Evolutionary conservation across 2,888 invertebrate genomes (phyloP).

Genomic region (Brenthis ino): DNA sequence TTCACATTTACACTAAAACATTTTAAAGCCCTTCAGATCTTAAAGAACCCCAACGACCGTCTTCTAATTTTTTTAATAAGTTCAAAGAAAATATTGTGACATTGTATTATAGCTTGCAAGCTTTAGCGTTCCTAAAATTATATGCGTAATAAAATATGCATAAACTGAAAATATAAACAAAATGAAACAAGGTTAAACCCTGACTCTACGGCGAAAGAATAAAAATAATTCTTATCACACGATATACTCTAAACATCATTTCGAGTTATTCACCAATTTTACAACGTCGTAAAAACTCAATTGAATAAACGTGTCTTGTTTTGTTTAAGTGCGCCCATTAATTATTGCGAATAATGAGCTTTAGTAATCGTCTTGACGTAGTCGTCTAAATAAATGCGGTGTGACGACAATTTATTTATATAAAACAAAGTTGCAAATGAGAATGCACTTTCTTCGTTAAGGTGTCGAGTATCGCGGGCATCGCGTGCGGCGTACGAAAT

Average conservation of each 20-base stretch:
- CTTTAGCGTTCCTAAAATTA: conserved; percentile 5
- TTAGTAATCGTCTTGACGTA: conserved; percentile 38
- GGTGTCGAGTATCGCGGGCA: conserved; percentile 21
- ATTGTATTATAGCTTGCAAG: background rate
- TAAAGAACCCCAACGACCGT: too few species aligned
- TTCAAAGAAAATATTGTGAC: too few species aligned
- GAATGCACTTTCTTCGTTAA: conserved; percentile 16
- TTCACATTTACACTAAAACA: too few species aligned
- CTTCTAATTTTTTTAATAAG: too few species aligned
- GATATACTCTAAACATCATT: conserved; percentile 24
- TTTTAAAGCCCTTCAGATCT: too few species aligned
- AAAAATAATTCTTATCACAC: conserved; percentile 28
- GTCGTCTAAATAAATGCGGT: conserved; percentile 35
- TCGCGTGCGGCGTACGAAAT: conserved; percentile 28
- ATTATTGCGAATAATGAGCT: conserved; percentile 40
- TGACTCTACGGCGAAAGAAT: conserved; percentile 15
- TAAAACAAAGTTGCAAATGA: conserved; percentile 20
- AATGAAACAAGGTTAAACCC: conserved; percentile 11
- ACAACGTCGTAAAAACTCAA: conserved; percentile 31
- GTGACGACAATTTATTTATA: conserved; percentile 23
- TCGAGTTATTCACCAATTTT: conserved; percentile 29
- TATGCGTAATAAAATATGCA: background rate
- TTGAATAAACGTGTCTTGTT: conserved; percentile 38
- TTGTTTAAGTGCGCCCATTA: conserved; percentile 32
- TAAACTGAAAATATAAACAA: background rate